Base-by-base conservation (phyloP, 2,797 vertebrate species). In the Molossus molossus region DNA sequence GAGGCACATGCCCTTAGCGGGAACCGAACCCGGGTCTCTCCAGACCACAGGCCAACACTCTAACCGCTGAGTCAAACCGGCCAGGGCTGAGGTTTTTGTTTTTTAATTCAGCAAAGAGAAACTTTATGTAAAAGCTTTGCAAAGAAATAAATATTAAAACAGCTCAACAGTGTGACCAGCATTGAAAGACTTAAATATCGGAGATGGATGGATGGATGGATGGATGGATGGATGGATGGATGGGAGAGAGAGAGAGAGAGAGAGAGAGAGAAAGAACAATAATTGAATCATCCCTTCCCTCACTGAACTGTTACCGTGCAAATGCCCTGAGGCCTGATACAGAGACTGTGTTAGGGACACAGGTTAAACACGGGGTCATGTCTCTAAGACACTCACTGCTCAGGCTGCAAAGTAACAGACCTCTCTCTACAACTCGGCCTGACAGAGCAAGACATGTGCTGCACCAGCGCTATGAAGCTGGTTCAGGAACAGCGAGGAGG, bases 101-200 rank as follows among this genome's bases (percentile, higher is more conserved):
- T 87, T 53, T 72, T 33, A 72, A 65, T 92, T 77, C 57, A 79
- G 10, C 77, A 92, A 87, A 72, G 33, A 17, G 2, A 91, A 91
- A 72, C n/a, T 18, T 27, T 83, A 55, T 6, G 2, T 77, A 81
- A 96, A 94, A 80, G 40, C 11, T 85, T 85, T 62, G 45, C 72
- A 87, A 84, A 89, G 29, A 93, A 87, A 64, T 50, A 1, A 91
- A 55, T n/a, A 82, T 33, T 70, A 23, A 65, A 77, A 77, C 23
- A 85, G 45, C 27, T 79, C 60, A 53, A 23, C 14, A 55, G 3
- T 20, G 27, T 86, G 25, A 23, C 48, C 83, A 65, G 13, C 33
- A 45, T 0, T 55, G 20, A 70, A 62, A 84, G 29, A 25, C 45
- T 25, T 89, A 40, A 18, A 82, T 64, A 58, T 45, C 48, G 37